Percentiles rank a stretch among this genome's conserved stretches.
These are phyloP conservation scores for Lasioglossum marginatum DNA, from an alignment of 2,888 invertebrate species.

Conservation along the genomic window DNA sequence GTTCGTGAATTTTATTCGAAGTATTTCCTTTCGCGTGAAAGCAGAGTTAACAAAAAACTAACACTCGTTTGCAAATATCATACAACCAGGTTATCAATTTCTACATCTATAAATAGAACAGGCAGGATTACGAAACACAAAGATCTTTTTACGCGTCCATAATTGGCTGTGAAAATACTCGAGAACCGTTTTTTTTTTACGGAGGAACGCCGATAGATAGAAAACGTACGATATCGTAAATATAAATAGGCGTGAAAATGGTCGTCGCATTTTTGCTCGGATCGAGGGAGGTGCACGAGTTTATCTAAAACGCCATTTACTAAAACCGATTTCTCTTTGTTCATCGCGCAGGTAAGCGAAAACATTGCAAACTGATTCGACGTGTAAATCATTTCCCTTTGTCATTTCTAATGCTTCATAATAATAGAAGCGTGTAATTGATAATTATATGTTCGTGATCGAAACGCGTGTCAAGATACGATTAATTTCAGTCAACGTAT, in stretches of 20 bases:
- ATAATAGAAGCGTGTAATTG: not conserved
- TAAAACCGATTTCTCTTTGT: not conserved
- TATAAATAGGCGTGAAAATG: slow-evolving; percentile 32
- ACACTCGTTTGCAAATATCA: not conserved
- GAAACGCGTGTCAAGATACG: not conserved
- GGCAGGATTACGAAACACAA: not conserved
- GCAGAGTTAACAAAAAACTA: not conserved
- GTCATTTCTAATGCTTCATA: not conserved
- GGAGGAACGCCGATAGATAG: not conserved
- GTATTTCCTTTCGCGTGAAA: not conserved
- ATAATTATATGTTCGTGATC: not conserved
- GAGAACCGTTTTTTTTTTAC: not conserved
- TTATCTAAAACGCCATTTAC: not conserved
- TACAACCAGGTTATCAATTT: not conserved
- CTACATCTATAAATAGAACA: not conserved
- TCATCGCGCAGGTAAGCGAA: slow-evolving; percentile 5
- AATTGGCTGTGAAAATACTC: not conserved
- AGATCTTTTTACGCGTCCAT: not conserved
- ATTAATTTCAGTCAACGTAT: not conserved
- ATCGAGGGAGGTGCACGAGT: not conserved
- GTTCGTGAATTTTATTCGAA: not conserved
- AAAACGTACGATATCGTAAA: not conserved
- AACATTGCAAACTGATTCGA: not conserved
- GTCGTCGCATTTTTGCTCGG: slow-evolving; percentile 13
- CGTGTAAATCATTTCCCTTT: not conserved